Evolutionary conservation across 2,888 invertebrate genomes (phyloP), one percentile per base, ranked within the genome.

Genomic region (Cecidostiba fungosa): DNA sequence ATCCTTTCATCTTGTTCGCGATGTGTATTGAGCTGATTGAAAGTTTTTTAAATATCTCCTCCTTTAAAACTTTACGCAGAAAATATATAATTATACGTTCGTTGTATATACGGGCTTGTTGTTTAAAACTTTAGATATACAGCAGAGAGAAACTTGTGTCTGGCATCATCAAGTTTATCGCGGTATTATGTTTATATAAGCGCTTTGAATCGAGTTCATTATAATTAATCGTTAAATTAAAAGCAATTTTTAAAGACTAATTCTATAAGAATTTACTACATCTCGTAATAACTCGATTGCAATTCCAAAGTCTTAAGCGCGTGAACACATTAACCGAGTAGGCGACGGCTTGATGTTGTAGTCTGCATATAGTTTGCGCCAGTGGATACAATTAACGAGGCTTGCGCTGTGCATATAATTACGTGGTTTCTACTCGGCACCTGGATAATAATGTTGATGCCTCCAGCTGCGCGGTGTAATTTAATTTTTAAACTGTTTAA

Each of bases 371-470:
- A 73, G 66, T 78, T 78, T 78, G 73, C 70, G 32, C 66, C 36
- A 73, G 78, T 78, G 36, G 79, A 69, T 84, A 84, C 66, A 84
- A 84, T 84, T 84, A 84, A 79, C 74, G 74, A 80, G 84, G 54
- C 54, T 84, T 69, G 36, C 50, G 54, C 77, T 69, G 54, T 54
- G 50, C 74, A 84, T 74, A 73, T 76, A 85, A 85, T 85, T 85
- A 85, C 43, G 76, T 43, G 74, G 80, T 62, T 77, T 77, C 77
- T 43, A 39, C 54, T 76, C 19, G 16, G 29, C 83, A 26, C 36
- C 32, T 23, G n/a, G 43, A 83, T 83, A 70, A 83, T 83, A 72
- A 83, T 72, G 72, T 72, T 50, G 39, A 70, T 77, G 76, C 16
- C 14, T 36, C 3, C 5, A 54, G 66, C 4, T 39, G 26, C 29